These are phyloP conservation scores for Papilio protenor DNA, from an alignment of 2,888 invertebrate species.

Conservation along the genomic window DNA sequence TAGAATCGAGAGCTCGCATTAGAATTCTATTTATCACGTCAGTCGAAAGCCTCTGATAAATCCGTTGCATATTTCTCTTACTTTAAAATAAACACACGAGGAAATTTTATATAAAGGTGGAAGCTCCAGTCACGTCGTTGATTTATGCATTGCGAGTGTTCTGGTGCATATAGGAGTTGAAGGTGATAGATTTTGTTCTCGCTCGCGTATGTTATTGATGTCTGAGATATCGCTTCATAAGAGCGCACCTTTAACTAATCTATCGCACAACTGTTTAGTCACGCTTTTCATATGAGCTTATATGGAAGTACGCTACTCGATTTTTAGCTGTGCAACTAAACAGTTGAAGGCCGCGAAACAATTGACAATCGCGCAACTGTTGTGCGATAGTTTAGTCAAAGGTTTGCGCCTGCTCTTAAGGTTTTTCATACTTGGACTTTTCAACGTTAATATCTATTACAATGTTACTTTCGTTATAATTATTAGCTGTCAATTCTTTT, in stretches of 20 bases:
- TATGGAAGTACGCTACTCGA: no score
- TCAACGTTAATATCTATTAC: no score
- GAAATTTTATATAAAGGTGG: slow-evolving; percentile 31
- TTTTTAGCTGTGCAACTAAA: no score
- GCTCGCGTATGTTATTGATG: neutral
- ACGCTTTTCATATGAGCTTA: no score
- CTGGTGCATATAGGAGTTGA: slow-evolving; percentile 15
- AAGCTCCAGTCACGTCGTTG: slow-evolving; percentile 31
- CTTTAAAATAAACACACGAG: slow-evolving; percentile 22
- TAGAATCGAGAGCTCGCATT: slow-evolving; percentile 25
- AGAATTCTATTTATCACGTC: slow-evolving; percentile 42
- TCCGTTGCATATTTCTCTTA: slow-evolving; percentile 37
- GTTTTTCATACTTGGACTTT: neutral
- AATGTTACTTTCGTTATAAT: no score
- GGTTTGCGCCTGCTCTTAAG: no score
- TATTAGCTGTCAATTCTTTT: no score
- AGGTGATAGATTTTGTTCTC: slow-evolving; percentile 42
- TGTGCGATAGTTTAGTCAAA: neutral
- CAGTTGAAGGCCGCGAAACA: no score
- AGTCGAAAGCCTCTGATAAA: slow-evolving; percentile 35
- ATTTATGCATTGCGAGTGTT: slow-evolving; percentile 33
- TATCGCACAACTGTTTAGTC: no score
- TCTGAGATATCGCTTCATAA: neutral
- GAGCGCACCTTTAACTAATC: no score
- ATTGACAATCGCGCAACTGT: no score